Conservation (phyloP, 2,797 vertebrate genomes). For the Triplophysa bombifrons region DNA sequence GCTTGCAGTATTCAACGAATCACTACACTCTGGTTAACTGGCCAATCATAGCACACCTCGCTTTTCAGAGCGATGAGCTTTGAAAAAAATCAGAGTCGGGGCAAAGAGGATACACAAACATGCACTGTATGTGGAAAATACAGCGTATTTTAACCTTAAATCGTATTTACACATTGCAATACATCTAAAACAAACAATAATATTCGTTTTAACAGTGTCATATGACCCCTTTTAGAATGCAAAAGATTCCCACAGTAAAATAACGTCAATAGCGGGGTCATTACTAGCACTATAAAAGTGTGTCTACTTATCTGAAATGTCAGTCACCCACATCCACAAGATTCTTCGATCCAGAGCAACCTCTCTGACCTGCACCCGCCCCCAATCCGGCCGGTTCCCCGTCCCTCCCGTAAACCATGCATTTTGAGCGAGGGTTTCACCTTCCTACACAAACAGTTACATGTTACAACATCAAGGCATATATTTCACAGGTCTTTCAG, state of each 20-base stretch:
- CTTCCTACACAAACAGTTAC: conserved; percentile 56
- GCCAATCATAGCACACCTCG: no score
- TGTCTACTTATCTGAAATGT: conserved; percentile 42
- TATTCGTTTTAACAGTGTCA: no score
- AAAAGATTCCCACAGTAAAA: conserved; percentile 34
- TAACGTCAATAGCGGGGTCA: neutral
- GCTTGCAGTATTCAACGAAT: no score
- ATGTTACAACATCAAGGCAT: conserved; percentile 52
- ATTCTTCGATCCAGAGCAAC: conserved; percentile 39
- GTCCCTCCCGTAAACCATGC: conserved; percentile 43
- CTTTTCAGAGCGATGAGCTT: no score
- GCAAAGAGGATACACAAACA: no score
- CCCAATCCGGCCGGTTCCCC: conserved; percentile 43
- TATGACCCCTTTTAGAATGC: neutral
- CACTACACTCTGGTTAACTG: no score
- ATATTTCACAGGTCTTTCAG: conserved; percentile 58
- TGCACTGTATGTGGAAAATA: no score
- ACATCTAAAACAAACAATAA: no score
- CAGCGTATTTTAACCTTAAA: no score
- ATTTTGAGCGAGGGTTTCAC: conserved; percentile 67
- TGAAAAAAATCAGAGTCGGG: no score
- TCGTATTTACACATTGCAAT: no score
- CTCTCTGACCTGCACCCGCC: conserved; percentile 37
- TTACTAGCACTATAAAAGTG: conserved; percentile 9
- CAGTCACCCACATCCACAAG: conserved; percentile 57